phyloP scores from a whole-genome alignment of 1,140 invertebrate genomes.

The Glossosoma conforme region DNA sequence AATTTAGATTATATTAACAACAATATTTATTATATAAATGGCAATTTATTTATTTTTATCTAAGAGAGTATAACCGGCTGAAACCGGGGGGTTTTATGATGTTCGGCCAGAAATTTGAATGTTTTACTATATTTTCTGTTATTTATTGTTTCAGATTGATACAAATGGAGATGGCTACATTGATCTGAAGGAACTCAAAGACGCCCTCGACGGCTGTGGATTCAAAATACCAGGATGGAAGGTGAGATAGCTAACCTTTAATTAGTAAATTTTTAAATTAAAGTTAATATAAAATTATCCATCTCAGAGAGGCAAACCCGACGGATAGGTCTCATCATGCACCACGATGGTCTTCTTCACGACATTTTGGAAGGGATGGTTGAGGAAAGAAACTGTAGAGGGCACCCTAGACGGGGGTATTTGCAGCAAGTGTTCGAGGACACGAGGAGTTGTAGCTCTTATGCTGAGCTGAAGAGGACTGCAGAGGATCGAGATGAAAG shows the following conservation, averaged over 20 bases:
- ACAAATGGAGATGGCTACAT: slow-evolving; percentile 87
- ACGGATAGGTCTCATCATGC: no score
- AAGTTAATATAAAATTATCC: no score
- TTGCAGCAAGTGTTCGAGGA: no score
- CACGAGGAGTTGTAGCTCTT: no score
- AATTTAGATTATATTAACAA: not conserved
- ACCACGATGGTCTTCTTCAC: no score
- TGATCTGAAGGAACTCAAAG: slow-evolving; percentile 81
- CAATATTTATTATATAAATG: slow-evolving; percentile 13
- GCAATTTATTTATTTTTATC: not conserved
- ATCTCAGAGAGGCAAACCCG: no score
- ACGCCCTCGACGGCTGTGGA: slow-evolving; percentile 83
- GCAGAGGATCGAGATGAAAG: no score
- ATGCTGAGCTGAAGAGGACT: no score
- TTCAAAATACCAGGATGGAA: slow-evolving; percentile 92
- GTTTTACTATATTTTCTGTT: not conserved
- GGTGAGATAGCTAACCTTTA: slow-evolving; percentile 35
- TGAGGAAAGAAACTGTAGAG: no score
- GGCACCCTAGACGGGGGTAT: no score
- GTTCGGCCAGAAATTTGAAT: not conserved
- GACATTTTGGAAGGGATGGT: no score
- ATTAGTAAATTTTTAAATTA: not conserved
- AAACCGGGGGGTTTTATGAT: not conserved
- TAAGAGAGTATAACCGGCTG: not conserved
- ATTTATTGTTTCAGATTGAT: slow-evolving; percentile 73